Evolutionary conservation across 2,797 vertebrate species (phyloP).

Genomic region (Danio choprae): DNA sequence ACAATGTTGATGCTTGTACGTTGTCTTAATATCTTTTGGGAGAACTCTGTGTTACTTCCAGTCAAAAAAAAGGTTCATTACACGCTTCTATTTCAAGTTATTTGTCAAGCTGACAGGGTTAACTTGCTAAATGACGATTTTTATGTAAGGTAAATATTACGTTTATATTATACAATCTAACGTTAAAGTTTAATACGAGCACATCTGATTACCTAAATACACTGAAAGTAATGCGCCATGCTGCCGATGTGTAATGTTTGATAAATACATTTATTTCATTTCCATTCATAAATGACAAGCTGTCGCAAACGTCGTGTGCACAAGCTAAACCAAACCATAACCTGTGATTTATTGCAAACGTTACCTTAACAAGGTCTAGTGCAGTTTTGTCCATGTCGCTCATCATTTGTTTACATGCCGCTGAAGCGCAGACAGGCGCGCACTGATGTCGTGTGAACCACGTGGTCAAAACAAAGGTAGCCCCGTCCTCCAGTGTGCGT

Average conservation of each 20-base stretch:
- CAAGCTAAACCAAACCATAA: background rate
- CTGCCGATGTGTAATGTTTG: background rate
- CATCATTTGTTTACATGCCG: slow-evolving; percentile 57
- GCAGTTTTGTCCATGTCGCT: slow-evolving; percentile 49
- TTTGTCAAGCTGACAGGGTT: background rate
- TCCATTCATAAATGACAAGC: background rate
- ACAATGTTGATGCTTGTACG: too few relatives aligned
- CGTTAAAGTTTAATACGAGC: background rate
- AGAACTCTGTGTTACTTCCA: too few relatives aligned
- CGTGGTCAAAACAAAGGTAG: background rate
- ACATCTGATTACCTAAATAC: background rate
- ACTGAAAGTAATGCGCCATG: background rate
- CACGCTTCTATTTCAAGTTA: too few relatives aligned
- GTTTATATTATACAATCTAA: background rate
- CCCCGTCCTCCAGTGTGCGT: too few relatives aligned
- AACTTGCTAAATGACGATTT: too few relatives aligned
- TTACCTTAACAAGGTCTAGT: slow-evolving; percentile 79
- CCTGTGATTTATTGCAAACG: background rate
- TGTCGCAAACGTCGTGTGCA: too few relatives aligned
- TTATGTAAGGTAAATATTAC: background rate
- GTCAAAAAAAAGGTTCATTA: too few relatives aligned
- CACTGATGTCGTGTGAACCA: slow-evolving; percentile 49
- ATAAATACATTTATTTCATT: background rate
- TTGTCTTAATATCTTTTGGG: too few relatives aligned
- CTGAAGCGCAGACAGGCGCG: slow-evolving; percentile 17